Base-by-base conservation (phyloP, 2,113 vertebrate species). In the Xyliphius kryptos region DNA sequence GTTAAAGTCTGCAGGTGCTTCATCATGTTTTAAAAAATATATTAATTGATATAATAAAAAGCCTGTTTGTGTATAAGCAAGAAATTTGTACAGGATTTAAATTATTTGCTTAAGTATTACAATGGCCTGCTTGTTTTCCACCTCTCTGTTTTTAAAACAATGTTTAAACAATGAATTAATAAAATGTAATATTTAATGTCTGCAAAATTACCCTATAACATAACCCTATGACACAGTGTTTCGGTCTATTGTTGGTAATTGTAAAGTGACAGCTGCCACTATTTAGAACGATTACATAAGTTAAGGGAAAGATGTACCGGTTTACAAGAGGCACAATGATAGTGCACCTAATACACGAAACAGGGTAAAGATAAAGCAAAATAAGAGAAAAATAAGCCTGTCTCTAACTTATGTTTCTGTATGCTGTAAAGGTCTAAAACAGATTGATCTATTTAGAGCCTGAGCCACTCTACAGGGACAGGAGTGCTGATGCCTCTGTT, bases 401-500 rank as follows among this genome's bases (percentile, higher is more conserved):
- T 38, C 36, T 38, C 36, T 6, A 38, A 38, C 40, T 10, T 41
- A 14, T 41, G 13, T 3, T 32, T 32, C 26, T 32, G 26, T 32
- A 32, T 32, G 57, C 17, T 21, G 22, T 48, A 22, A 63, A 78
- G 71, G 74, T 79, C 72, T 79, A 72, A 73, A 77, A 77, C 15
- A 56, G 71, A 58, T 62, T 50, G 6, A 56, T 72, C 77, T 72
- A 77, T 83, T 79, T 80, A 79, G 77, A 79, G 74, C 52, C n/a
- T 26, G 22, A 50, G 52, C 63, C 53, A 56, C 61, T 78, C 65
- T 49, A 22, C 51, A n/a, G 60, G 70, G 76, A 72, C 48, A 53
- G 22, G 46, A 77, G 74, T 80, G 84, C 82, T 84, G 84, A 87
- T 68, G n/a, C 66, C 73, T 73, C 81, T 74, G 26, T 80, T 80